Evolutionary conservation across 2,113 vertebrate species (phyloP).

Genomic region (Melanerpes aurifrons): DNA sequence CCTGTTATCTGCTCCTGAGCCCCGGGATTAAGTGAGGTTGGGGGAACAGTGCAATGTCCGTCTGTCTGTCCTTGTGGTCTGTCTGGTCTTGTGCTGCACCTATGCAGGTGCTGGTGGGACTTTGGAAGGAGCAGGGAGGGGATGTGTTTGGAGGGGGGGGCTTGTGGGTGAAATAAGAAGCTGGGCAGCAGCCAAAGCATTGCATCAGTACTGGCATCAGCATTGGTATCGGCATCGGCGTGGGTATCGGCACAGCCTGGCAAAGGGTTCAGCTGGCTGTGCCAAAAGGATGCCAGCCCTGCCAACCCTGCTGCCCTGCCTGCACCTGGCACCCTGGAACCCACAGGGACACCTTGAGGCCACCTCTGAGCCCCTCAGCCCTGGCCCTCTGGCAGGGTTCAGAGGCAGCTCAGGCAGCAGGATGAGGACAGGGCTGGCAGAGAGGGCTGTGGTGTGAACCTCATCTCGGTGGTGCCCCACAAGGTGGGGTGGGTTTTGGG

Average conservation of each 20-base stretch:
- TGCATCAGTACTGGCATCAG: no score
- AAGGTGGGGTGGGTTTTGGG: background rate
- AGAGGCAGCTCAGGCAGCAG: background rate
- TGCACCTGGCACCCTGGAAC: background rate
- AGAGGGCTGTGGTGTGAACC: background rate
- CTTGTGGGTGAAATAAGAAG: background rate
- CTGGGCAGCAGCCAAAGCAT: background rate
- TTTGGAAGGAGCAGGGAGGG: background rate
- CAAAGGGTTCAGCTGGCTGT: accelerated
- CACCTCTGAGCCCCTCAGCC: background rate
- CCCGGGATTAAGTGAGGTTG: background rate
- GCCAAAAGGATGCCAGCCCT: background rate
- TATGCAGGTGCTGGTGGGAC: accelerated
- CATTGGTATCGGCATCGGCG: no score
- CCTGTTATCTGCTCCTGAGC: slow-evolving; percentile 4
- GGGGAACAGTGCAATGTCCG: background rate
- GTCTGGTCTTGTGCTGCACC: accelerated
- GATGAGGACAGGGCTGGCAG: accelerated
- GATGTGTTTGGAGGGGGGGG: no score
- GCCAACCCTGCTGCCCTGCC: background rate
- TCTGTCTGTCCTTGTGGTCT: background rate
- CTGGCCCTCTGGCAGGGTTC: accelerated
- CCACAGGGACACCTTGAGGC: background rate
- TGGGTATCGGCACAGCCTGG: background rate
- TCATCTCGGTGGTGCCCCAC: background rate